Conservation (phyloP, 2,113 vertebrate genomes). For the Gadus macrocephalus region DNA sequence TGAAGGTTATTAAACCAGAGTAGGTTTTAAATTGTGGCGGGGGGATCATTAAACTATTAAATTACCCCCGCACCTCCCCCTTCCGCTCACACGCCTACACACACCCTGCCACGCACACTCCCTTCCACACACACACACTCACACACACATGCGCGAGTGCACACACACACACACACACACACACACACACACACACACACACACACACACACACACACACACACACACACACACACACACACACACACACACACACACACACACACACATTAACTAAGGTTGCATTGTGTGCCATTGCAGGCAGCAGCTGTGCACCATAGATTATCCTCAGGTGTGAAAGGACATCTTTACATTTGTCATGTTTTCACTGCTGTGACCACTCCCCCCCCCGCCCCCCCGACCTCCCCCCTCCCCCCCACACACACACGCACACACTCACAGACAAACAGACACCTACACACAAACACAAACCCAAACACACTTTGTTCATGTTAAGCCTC, state of each 20-base stretch:
- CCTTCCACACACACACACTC: too few species aligned
- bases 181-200: neutral
- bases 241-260: conserved; percentile 2
- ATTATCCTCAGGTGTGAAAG: neutral
- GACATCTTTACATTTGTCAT: neutral
- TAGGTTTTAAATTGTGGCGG: too few species aligned
- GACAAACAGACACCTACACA: too few species aligned
- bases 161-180: conserved; percentile 10
- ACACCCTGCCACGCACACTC: conserved; percentile 2
- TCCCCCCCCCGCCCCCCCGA: too few species aligned
- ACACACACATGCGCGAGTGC: neutral
- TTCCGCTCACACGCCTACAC: conserved; percentile 10
- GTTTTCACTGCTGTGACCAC: conserved; percentile 34
- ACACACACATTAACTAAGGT: neutral
- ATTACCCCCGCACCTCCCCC: too few species aligned
- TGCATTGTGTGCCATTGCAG: neutral
- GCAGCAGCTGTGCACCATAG: neutral
- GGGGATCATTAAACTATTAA: too few species aligned
- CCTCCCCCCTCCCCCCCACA: too few species aligned
- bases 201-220: neutral
- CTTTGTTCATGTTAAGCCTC: too few species aligned
- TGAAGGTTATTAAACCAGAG: conserved; percentile 67
- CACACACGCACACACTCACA: too few species aligned
- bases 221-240: neutral
- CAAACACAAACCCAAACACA: too few species aligned